Evolutionary conservation across 2,113 vertebrate genomes (phyloP).

Genomic region (Capreolus pygargus): DNA sequence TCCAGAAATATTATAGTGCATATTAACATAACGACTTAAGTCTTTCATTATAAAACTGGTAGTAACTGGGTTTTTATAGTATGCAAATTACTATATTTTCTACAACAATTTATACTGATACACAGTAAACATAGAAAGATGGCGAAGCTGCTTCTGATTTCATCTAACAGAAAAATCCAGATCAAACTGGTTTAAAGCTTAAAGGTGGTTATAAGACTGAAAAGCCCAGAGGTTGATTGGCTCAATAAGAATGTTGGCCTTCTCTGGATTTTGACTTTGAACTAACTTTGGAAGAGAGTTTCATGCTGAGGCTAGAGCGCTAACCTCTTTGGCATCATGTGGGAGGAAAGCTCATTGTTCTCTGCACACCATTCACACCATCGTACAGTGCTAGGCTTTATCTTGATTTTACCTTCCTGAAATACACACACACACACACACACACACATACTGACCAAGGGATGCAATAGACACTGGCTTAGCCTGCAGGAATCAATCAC

Average conservation of each 20-base stretch:
- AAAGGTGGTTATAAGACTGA: background rate
- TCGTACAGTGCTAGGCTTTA: background rate
- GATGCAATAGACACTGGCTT: background rate
- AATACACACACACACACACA: background rate
- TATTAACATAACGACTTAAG: background rate
- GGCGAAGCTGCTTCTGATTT: background rate
- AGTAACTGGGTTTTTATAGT: background rate
- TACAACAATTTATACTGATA: background rate
- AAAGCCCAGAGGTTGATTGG: background rate
- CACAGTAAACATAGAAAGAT: background rate
- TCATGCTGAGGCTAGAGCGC: background rate
- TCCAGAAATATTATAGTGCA: background rate
- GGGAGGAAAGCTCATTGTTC: background rate
- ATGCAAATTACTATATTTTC: background rate
- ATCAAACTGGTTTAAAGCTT: background rate
- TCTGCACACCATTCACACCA: background rate
- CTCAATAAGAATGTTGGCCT: background rate
- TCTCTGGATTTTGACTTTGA: background rate
- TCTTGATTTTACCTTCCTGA: background rate
- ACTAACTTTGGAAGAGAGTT: background rate
- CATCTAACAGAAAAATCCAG: background rate
- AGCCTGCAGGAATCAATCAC: background rate
- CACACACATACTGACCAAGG: background rate
- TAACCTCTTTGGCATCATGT: background rate
- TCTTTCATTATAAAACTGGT: background rate